phyloP scores from a whole-genome alignment of 2,888 invertebrate species.

The Amaurobius ferox region DNA sequence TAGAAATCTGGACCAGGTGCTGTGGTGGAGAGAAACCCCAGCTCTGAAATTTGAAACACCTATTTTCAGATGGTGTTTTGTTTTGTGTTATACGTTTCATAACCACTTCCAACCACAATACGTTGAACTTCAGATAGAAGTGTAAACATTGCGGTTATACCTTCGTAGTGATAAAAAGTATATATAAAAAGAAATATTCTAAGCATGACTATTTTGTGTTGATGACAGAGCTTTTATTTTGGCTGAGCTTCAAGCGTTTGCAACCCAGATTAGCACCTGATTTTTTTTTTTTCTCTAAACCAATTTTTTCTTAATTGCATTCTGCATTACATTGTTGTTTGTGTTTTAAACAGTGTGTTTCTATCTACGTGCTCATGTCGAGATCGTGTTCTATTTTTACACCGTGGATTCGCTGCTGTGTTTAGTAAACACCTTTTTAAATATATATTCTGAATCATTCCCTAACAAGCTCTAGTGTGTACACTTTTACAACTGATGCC shows the following conservation, averaged over 20 bases:
- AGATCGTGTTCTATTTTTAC: slow-evolving; percentile 15
- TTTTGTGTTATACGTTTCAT: background rate
- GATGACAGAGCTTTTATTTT: slow-evolving; percentile 26
- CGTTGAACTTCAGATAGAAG: slow-evolving; percentile 13
- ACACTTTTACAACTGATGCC: too few relatives aligned
- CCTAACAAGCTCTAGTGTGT: too few relatives aligned
- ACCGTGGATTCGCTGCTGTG: background rate
- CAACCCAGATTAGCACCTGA: slow-evolving; percentile 62
- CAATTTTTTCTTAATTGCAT: background rate
- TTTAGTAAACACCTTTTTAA: slow-evolving; percentile 22
- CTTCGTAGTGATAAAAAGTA: background rate
- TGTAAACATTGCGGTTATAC: slow-evolving; percentile 58
- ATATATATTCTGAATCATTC: background rate
- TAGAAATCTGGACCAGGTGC: background rate
- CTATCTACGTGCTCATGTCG: background rate
- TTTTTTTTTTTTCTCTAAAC: slow-evolving; percentile 31
- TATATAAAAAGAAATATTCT: background rate
- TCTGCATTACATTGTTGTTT: background rate
- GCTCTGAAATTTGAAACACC: background rate
- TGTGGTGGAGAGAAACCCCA: slow-evolving; percentile 1
- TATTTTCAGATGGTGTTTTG: background rate
- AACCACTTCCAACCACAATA: slow-evolving; percentile 1
- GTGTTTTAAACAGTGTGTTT: slow-evolving; percentile 17
- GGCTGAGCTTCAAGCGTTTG: slow-evolving; percentile 60
- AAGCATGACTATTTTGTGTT: background rate